phyloP scores from a whole-genome alignment of 2,113 vertebrate genomes.

The Alouatta palliata region DNA sequence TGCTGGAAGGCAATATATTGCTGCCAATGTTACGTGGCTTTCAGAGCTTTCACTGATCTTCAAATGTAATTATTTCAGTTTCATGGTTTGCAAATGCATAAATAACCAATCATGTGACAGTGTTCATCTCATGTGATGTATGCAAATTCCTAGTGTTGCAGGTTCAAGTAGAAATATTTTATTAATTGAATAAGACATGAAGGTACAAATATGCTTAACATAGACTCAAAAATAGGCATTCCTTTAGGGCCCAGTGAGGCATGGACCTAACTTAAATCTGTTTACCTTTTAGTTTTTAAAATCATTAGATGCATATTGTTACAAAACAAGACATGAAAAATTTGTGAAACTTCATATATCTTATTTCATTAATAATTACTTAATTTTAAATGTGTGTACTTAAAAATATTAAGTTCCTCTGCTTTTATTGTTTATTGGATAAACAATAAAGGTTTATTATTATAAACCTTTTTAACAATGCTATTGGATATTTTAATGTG shows the following conservation, averaged over 20 bases:
- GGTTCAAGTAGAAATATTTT: neutral
- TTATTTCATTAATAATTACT: neutral
- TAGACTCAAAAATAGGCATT: neutral
- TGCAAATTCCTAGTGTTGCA: neutral
- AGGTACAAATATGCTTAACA: neutral
- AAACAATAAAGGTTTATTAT: neutral
- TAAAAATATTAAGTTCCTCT: neutral
- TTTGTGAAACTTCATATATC: neutral
- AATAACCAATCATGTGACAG: rapidly evolving
- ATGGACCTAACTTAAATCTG: neutral
- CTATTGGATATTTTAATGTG: neutral
- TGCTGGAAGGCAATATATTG: neutral
- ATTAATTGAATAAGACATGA: neutral
- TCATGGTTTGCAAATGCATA: neutral
- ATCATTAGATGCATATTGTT: neutral
- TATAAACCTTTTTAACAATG: neutral
- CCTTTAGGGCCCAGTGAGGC: neutral
- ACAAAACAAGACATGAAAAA: neutral
- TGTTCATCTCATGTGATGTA: neutral
- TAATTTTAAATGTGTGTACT: neutral
- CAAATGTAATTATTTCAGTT: neutral
- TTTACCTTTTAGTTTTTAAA: neutral
- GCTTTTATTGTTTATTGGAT: neutral
- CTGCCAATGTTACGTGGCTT: neutral
- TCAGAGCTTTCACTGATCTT: neutral